These are phyloP conservation scores for Tenodera sinensis DNA, from an alignment of 2,888 invertebrate genomes.

Conservation along the genomic window DNA sequence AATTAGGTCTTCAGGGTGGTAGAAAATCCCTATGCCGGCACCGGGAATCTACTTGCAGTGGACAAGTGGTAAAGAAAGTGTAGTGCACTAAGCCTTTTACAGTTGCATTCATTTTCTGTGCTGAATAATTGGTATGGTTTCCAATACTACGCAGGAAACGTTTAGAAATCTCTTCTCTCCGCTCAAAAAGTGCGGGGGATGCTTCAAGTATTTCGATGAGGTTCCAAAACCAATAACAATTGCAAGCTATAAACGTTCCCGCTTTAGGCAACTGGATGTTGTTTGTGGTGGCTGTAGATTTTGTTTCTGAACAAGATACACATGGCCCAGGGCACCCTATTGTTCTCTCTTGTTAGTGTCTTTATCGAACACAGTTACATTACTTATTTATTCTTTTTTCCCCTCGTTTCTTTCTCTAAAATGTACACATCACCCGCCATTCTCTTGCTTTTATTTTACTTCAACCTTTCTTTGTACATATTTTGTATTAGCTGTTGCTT, in stretches of 20 bases:
- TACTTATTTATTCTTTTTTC: not conserved
- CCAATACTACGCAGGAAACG: no score
- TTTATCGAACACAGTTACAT: not conserved
- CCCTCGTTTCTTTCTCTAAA: not conserved
- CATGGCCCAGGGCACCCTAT: not conserved
- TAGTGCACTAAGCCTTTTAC: no score
- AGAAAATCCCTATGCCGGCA: no score
- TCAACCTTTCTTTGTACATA: not conserved
- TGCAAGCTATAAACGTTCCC: not conserved
- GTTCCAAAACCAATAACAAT: not conserved
- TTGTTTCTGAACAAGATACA: not conserved
- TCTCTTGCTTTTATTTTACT: not conserved
- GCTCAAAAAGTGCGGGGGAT: no score
- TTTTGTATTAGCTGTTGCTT: no score
- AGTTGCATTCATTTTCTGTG: no score
- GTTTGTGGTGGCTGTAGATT: not conserved
- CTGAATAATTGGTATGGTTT: no score
- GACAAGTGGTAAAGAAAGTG: no score
- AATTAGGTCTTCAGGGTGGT: no score
- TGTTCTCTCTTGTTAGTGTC: not conserved
- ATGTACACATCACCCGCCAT: not conserved
- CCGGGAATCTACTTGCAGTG: no score
- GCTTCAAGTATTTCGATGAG: no score
- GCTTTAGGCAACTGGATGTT: not conserved
- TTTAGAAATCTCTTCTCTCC: no score